Evolutionary conservation across 1,140 invertebrate genomes (phyloP), one percentile per base, ranked within the genome.

Genomic region (Drosophila biarmipes): DNA sequence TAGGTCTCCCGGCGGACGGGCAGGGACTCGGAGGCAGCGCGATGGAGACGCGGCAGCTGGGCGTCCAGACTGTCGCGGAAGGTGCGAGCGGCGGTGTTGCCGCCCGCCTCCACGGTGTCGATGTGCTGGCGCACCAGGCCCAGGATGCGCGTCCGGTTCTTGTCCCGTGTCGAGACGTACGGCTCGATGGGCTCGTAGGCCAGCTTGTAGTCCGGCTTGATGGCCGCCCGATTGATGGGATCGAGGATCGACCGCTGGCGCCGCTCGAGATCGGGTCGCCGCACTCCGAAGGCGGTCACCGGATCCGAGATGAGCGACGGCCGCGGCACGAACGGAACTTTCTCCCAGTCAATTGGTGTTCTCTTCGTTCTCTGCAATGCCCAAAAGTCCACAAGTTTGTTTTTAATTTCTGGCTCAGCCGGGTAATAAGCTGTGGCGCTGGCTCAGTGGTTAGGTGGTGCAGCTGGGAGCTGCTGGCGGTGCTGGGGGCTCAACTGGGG

Each of bases 231-330:
- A 86, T 92, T 92, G 43, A 91, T 90, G 14, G 80, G 80, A 53
- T 92, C 85, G 24, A 92, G 81, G 56, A 92, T 92, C 10, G 80
- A 89, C 49, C 54, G 63, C 73, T 90, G 78, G 49, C 91, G 80
- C 51, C 80, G 76, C 58, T 84, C 71, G 42, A 51, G 49, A 67
- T 90, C 74, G 48, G 80, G 42, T 80, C 94, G 93, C 40, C 94
- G 94, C 40, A 93, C 93, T 24, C 96, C 96, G 93, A 95, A 97
- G 52, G 96, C 96, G 66, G 96, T 96, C 91, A 96, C 94, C 42
- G 96, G 96, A 91, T 96, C 95, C 51, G 96, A 94, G 67, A 97
- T 95, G 90, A 96, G 94, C 78, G 96, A 96, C 69, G 96, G 96
- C 69, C 96, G 93, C 67, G 96, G 96, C 77, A 97, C 96, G 91